A percentile compares a stretch with the other conserved stretches of the same genome.
Evolutionary conservation across 2,797 vertebrate genomes (phyloP).

Genomic region (Hydrophis major): DNA sequence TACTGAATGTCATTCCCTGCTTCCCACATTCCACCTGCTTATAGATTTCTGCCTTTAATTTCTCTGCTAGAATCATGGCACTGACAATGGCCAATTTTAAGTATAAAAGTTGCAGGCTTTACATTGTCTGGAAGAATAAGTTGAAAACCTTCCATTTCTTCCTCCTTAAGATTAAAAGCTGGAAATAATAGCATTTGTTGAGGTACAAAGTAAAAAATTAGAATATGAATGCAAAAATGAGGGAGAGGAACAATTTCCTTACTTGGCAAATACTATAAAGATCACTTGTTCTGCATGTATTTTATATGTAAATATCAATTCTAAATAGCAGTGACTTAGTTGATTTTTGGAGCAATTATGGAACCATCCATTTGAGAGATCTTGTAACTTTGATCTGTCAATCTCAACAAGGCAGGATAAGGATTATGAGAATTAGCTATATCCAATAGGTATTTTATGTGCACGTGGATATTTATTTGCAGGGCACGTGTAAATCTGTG

Average conservation of each 20-base stretch:
- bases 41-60: not conserved
- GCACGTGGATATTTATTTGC: too few relatives aligned
- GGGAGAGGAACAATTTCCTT: not conserved
- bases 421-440: not conserved
- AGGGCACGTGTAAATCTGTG: not conserved
- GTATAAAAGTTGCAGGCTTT: not conserved
- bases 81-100: not conserved
- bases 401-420: not conserved
- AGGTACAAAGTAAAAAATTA: not conserved
- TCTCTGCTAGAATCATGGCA: not conserved
- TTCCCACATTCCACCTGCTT: not conserved
- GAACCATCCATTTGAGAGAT: not conserved
- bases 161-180: not conserved
- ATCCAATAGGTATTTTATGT: not conserved
- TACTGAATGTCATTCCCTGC: not conserved
- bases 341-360: not conserved
- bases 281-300: not conserved
- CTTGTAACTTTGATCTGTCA: not conserved
- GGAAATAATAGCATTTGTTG: not conserved
- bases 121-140: not conserved
- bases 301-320: not conserved
- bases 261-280: too few relatives aligned
- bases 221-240: not conserved
- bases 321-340: not conserved
- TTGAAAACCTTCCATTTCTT: not conserved